A percentile compares a stretch with the other conserved stretches of the same genome.
Evolutionary conservation across 1,140 invertebrate genomes (phyloP).

Genomic region (Macrotrachela quadricornifera): DNA sequence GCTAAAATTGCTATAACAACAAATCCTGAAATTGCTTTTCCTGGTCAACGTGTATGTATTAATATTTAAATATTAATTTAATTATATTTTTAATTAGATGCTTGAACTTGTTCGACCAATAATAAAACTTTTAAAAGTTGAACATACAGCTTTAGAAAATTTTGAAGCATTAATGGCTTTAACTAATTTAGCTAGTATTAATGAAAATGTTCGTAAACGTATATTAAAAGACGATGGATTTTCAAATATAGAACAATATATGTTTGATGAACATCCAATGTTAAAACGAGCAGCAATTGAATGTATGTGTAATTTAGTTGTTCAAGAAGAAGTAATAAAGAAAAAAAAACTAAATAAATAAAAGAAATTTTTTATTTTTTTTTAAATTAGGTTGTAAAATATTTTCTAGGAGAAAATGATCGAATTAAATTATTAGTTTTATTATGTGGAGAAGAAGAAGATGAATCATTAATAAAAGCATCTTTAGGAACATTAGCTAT

Average conservation of each 20-base stretch:
- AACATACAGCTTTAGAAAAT: constrained; percentile 75
- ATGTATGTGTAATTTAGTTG: constrained; percentile 66
- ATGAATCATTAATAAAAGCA: background rate
- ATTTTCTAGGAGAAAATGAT: background rate
- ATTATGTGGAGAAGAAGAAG: constrained; percentile 8
- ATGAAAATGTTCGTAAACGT: constrained; percentile 39
- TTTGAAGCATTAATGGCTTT: constrained; percentile 86
- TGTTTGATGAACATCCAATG: constrained; percentile 81
- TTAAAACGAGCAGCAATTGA: constrained; percentile 63
- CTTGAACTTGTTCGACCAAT: constrained; percentile 75
- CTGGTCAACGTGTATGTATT: constrained; percentile 63
- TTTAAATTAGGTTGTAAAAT: background rate
- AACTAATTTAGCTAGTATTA: constrained; percentile 55
- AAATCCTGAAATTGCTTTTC: constrained; percentile 84
- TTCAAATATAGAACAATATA: constrained; percentile 62
- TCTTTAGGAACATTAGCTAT: background rate
- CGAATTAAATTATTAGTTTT: constrained; percentile 5
- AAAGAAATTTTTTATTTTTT: too few species aligned
- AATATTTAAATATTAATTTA: too few species aligned
- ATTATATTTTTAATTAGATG: too few species aligned
- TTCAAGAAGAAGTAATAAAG: constrained; percentile 37
- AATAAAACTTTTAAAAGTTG: constrained; percentile 53
- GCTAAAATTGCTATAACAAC: constrained; percentile 83
- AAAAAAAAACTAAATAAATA: too few species aligned
- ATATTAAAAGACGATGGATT: constrained; percentile 72